Percentiles rank a stretch among this genome's conserved stretches.
phyloP scores from a whole-genome alignment of 2,797 vertebrate species.

The Parotocinclus haroldoi region DNA sequence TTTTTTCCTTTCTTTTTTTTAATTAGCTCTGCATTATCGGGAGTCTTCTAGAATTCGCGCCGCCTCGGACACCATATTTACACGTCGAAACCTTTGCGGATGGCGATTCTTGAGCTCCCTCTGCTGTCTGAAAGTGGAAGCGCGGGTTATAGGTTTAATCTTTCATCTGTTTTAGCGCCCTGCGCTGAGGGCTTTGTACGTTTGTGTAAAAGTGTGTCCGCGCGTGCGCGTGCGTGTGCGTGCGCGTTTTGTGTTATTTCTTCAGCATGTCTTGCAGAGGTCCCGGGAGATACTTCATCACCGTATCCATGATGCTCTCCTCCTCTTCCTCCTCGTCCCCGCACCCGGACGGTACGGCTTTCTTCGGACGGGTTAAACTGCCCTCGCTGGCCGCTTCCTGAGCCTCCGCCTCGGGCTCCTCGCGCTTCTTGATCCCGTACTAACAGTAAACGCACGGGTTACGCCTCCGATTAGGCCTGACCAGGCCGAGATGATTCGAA shows the following conservation, averaged over 20 bases:
- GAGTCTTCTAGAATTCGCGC: not conserved
- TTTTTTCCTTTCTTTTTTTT: too few relatives aligned
- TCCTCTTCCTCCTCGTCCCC: constrained; percentile 90
- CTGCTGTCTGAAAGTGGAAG: constrained; percentile 34
- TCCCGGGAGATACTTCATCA: constrained; percentile 98
- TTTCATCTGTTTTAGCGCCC: not conserved
- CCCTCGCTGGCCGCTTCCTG: constrained; percentile 86
- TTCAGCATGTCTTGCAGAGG: constrained; percentile 98
- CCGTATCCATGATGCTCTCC: constrained; percentile 95
- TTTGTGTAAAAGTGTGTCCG: not conserved
- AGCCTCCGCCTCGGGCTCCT: constrained; percentile 88
- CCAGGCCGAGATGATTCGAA: too few relatives aligned
- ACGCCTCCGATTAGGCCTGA: too few relatives aligned
- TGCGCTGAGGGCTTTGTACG: not conserved
- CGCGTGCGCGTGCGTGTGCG: not conserved
- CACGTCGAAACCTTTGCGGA: constrained; percentile 37
- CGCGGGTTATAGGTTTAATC: constrained; percentile 26
- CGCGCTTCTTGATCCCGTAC: constrained; percentile 95
- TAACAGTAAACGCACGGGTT: too few relatives aligned
- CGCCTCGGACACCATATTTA: constrained; percentile 63
- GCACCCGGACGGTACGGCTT: constrained; percentile 89
- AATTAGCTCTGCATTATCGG: not conserved
- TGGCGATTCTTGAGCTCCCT: constrained; percentile 31
- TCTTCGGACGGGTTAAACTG: constrained; percentile 93
- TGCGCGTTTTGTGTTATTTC: constrained; percentile 82